Evolutionary conservation across 2,888 invertebrate genomes (phyloP).

Genomic region (Mimachlamys varia): DNA sequence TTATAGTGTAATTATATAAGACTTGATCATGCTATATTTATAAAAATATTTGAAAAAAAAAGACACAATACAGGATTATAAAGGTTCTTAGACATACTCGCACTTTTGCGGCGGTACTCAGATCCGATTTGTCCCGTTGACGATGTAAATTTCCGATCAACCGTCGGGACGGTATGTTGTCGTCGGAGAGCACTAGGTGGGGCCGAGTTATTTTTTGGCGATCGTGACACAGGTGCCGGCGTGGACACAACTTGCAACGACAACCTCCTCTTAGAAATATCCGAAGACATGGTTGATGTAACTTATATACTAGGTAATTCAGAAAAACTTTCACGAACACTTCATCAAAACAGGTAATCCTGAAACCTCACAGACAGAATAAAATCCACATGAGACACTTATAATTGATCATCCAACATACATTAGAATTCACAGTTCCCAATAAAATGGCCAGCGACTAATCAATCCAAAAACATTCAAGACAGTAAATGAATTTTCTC

Average conservation of each 20-base stretch:
- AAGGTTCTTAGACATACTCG: neutral
- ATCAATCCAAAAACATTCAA: neutral
- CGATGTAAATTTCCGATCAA: neutral
- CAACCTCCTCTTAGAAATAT: conserved; percentile 42
- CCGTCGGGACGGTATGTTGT: neutral
- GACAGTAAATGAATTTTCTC: neutral
- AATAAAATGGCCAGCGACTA: neutral
- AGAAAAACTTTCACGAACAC: neutral
- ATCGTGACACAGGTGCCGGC: conserved; percentile 25
- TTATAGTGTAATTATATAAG: no score
- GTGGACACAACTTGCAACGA: conserved; percentile 50
- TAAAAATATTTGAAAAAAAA: no score
- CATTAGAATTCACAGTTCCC: no score
- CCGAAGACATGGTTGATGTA: conserved; percentile 39
- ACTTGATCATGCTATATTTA: no score
- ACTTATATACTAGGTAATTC: neutral
- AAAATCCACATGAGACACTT: neutral
- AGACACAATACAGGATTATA: no score
- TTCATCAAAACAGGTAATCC: neutral
- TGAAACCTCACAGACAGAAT: neutral
- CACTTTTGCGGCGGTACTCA: conserved; percentile 1
- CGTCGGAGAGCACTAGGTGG: conserved; percentile 51
- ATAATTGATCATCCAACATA: neutral
- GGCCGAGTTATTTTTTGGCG: conserved; percentile 51
- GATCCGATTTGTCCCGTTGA: conserved; percentile 14